Base-by-base conservation (phyloP, 1,140 invertebrate species). In the Temnothorax nylanderi region DNA sequence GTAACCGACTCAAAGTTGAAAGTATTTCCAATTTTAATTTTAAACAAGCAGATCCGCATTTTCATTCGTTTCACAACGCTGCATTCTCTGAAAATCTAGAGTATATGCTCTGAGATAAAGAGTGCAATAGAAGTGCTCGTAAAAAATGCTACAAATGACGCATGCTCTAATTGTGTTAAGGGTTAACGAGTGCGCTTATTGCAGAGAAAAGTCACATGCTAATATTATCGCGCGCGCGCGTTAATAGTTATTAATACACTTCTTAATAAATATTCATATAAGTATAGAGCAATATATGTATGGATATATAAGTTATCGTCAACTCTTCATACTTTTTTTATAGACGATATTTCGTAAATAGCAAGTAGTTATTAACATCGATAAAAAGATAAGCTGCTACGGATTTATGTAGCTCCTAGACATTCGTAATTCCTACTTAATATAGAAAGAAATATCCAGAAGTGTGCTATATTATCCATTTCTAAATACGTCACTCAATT, bases 101-200 rank as follows among this genome's bases (percentile, higher is more conserved):
- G 11, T 51, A 71, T 85, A 90, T 80, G 10, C 65, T 64, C 18
- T 51, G 71, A 86, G 32, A 76, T 62, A 58, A 76, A 84, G 60
- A 67, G 94, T 94, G 93, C 93, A 89, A 62, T 91, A 93, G 87
- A 90, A 89, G 93, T 93, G 92, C 92, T 93, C 86, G 89, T 88
- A 90, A 91, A 93, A 93, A 84, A 91, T 91, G 62, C 90, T 92
- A 92, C 90, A 92, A 92, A 92, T 91, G 87, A 92, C 90, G 89
- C 94, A 95, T 95, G 94, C 94, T 93, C 91, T 89, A 90, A 94
- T 92, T 92, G 92, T 91, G 72, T 93, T 93, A 88, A 92, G 92
- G 91, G 91, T 92, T 92, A 93, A 94, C 91, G 90, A 91, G 91
- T 94, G 91, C 89, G 87, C 65, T 81, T 54, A 34, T 87, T 72